Percentiles rank a stretch among this genome's conserved stretches.
These are phyloP conservation scores for Sorex fumeus DNA, from an alignment of 2,113 vertebrate species.

Conservation along the genomic window DNA sequence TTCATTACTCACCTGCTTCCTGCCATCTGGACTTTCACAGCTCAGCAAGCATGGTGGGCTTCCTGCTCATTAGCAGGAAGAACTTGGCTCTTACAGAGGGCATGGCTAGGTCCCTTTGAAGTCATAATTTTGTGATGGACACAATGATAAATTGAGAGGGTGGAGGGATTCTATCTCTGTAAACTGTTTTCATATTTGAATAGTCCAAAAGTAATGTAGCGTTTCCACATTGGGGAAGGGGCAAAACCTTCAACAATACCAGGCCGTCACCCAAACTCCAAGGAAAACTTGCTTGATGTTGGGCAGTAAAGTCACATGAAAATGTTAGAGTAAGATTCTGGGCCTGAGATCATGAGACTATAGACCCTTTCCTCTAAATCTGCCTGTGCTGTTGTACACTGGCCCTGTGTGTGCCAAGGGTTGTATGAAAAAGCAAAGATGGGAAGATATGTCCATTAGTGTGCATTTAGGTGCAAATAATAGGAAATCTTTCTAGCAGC, in stretches of 20 bases:
- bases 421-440: slow-evolving; percentile 29
- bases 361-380: neutral
- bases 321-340: neutral
- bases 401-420: neutral
- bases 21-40: slow-evolving; percentile 81
- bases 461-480: slow-evolving; percentile 12
- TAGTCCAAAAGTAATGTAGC: slow-evolving; percentile 9
- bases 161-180: neutral
- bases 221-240: neutral
- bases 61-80: neutral
- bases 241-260: neutral
- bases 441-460: neutral
- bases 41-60: slow-evolving; percentile 63
- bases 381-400: neutral
- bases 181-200: slow-evolving; percentile 50
- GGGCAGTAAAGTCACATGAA: neutral
- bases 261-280: neutral
- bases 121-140: slow-evolving; percentile 46
- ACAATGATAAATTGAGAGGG: neutral
- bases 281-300: slow-evolving; percentile 3
- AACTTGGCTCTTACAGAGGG: slow-evolving; percentile 1
- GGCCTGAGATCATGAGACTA: neutral
- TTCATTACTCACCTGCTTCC: slow-evolving; percentile 79
- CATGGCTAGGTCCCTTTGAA: slow-evolving; percentile 3
- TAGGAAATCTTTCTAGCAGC: neutral